Conservation (phyloP, 2,888 invertebrate genomes). For the Drosophila nr. medialis region DNA sequence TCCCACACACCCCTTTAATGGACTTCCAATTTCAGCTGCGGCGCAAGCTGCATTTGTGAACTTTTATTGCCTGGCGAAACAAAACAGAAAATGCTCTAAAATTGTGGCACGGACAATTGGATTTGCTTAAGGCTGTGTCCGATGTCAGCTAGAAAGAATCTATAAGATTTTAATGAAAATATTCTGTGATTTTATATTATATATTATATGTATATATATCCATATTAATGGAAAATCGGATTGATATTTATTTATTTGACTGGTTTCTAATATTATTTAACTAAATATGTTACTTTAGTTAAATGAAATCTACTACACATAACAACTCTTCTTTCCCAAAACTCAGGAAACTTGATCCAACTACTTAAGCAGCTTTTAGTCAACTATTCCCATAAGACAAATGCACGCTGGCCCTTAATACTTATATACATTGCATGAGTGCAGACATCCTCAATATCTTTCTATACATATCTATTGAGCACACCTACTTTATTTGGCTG, state of each 20-base stretch:
- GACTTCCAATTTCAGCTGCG: conserved; percentile 5
- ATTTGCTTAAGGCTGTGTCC: conserved; percentile 5
- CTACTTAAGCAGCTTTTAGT: background rate
- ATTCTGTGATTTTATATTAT: background rate
- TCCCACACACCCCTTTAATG: background rate
- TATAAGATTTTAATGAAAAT: background rate
- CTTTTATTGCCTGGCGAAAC: conserved; percentile 40
- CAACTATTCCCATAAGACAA: background rate
- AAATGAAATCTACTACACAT: background rate
- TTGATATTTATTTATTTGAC: too few relatives aligned
- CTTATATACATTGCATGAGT: background rate
- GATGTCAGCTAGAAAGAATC: background rate
- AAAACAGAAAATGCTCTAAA: conserved; percentile 22
- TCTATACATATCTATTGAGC: background rate
- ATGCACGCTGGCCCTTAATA: background rate
- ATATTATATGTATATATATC: too few relatives aligned
- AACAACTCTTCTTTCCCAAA: background rate
- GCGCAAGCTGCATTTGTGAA: conserved; percentile 18
- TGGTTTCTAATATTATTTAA: too few relatives aligned
- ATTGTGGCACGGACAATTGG: conserved; percentile 24
- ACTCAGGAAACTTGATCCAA: background rate
- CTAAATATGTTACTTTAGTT: background rate
- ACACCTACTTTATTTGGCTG: background rate
- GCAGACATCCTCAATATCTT: background rate
- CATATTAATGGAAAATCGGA: too few relatives aligned